These are phyloP conservation scores for Phalangium opilio DNA, from an alignment of 2,888 invertebrate species.

Conservation along the genomic window DNA sequence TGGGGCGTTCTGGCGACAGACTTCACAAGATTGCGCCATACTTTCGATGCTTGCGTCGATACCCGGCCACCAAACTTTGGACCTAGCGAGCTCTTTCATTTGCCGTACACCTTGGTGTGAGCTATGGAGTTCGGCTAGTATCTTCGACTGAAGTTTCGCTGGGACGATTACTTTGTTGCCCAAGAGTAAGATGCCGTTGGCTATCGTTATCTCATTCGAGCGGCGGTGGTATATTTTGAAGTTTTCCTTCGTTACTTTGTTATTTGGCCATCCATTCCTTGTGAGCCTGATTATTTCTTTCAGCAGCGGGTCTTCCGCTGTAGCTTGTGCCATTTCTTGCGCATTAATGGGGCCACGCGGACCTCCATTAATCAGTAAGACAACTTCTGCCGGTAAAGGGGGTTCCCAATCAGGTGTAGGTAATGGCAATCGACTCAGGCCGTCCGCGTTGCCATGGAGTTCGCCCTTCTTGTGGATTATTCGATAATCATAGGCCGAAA, in stretches of 20 bases:
- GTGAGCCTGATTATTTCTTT: not conserved
- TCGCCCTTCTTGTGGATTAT: constrained; percentile 24
- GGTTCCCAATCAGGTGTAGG: not conserved
- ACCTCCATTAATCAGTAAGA: constrained; percentile 1
- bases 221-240: too few relatives aligned
- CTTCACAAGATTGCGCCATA: not conserved
- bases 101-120: constrained; percentile 23
- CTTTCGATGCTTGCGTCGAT: not conserved
- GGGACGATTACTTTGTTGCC: constrained; percentile 23
- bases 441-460: constrained; percentile 26
- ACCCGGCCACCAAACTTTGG: too few relatives aligned
- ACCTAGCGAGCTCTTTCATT: too few relatives aligned
- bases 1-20: not conserved
- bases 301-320: not conserved
- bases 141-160: constrained; percentile 10
- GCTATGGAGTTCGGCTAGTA: constrained; percentile 22
- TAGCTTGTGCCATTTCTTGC: constrained; percentile 1
- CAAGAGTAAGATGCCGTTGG: constrained; percentile 21
- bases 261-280: not conserved
- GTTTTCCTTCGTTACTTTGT: too few relatives aligned
- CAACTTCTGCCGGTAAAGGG: constrained; percentile 1
- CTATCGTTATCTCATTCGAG: constrained; percentile 14
- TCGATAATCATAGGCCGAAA: constrained; percentile 27
- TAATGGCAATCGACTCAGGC: constrained; percentile 23
- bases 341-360: constrained; percentile 2